Conservation (phyloP, 2,888 invertebrate genomes). For the Caenorhabditis afra region DNA sequence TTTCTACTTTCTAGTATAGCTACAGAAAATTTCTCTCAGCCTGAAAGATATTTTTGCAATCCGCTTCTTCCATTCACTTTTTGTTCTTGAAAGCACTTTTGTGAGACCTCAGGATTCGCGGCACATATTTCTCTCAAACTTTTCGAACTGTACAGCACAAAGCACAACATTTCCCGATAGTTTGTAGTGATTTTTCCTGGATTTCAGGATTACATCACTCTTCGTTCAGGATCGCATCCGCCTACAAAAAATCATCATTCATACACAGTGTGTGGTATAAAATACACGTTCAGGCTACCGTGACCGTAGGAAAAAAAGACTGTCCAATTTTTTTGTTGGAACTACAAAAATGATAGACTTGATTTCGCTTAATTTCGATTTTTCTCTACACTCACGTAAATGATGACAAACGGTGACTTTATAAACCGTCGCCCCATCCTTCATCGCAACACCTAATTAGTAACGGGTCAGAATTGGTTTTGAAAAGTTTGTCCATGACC, state of each 20-base stretch:
- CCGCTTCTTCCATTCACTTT: too few relatives aligned
- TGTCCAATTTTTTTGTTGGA: too few relatives aligned
- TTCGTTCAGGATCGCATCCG: background rate
- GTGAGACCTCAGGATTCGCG: too few relatives aligned
- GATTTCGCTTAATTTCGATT: too few relatives aligned
- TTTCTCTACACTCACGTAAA: conserved; percentile 29
- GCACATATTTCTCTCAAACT: background rate
- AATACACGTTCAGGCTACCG: too few relatives aligned
- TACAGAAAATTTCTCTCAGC: too few relatives aligned
- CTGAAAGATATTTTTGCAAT: too few relatives aligned
- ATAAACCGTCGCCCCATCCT: conserved; percentile 5
- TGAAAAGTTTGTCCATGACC: conserved; percentile 35
- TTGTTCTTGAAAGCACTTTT: too few relatives aligned
- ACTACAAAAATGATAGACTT: too few relatives aligned
- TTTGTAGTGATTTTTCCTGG: background rate
- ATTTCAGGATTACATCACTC: background rate
- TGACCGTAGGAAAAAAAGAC: too few relatives aligned
- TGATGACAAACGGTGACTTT: conserved; percentile 19
- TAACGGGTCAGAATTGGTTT: conserved; percentile 7
- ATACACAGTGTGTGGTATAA: too few relatives aligned
- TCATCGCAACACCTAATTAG: conserved; percentile 1
- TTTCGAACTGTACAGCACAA: background rate
- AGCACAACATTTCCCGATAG: background rate
- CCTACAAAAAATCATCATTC: background rate
- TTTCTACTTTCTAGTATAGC: too few relatives aligned